phyloP scores from a whole-genome alignment of 1,140 invertebrate genomes.

The Lepidurus apus region DNA sequence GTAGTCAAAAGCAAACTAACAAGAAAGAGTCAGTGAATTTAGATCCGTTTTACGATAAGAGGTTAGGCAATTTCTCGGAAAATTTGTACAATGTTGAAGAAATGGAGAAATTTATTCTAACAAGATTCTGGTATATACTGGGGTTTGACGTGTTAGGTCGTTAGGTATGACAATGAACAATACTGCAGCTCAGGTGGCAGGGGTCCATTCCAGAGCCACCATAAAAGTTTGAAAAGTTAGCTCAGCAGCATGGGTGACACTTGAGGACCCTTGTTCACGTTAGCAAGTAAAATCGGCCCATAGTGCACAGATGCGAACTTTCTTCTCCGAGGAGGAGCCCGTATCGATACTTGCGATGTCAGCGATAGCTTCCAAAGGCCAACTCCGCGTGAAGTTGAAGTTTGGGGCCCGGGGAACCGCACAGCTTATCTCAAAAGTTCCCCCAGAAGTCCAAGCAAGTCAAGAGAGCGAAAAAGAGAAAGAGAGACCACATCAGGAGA shows the following conservation, averaged over 20 bases:
- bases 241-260: constrained; percentile 17
- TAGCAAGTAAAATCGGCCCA: constrained; percentile 11
- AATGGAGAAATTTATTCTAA: background rate
- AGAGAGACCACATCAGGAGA: constrained; percentile 17
- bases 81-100: no score
- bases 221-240: constrained; percentile 20
- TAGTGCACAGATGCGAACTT: constrained; percentile 3
- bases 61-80: no score
- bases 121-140: background rate
- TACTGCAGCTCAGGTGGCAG: constrained; percentile 14
- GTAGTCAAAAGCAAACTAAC: no score
- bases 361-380: constrained; percentile 13
- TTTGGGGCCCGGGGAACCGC: background rate
- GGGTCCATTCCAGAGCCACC: constrained; percentile 16
- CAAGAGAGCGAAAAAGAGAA: background rate
- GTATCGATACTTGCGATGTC: constrained; percentile 21
- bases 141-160: constrained; percentile 11
- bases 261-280: constrained; percentile 15
- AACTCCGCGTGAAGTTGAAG: constrained; percentile 21
- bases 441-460: background rate
- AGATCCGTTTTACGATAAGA: no score
- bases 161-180: background rate
- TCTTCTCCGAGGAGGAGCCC: background rate
- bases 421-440: constrained; percentile 1
- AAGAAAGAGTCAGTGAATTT: no score